Conservation (phyloP, 2,113 vertebrate genomes). For the Rhinopomastus cyanomelas region DNA sequence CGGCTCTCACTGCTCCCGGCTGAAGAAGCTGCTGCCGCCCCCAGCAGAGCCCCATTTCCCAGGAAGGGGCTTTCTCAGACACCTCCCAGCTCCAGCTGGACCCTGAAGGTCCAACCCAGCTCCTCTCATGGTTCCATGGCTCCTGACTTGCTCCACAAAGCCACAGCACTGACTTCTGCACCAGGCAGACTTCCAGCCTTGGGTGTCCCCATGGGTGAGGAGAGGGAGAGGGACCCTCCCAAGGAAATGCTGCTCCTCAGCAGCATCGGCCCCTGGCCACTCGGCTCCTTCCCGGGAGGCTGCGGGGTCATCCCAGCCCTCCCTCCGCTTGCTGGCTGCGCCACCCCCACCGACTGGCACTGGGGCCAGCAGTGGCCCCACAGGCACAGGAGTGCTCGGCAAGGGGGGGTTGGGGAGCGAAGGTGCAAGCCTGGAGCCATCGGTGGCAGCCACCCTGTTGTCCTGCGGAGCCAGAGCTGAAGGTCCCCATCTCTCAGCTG, state of each 20-base stretch:
- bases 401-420: background rate
- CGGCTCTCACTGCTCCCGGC: background rate
- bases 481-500: fast-evolving
- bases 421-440: background rate
- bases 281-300: background rate
- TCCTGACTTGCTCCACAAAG: background rate
- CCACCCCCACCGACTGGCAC: background rate
- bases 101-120: too few relatives aligned
- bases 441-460: background rate
- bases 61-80: background rate
- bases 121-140: too few relatives aligned
- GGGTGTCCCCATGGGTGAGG: background rate
- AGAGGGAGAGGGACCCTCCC: background rate
- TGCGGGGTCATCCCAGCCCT: background rate
- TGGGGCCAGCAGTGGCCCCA: background rate
- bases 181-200: too few relatives aligned
- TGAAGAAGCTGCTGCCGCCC: background rate
- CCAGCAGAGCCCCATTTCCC: background rate
- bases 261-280: fast-evolving
- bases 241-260: background rate
- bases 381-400: background rate
- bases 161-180: background rate
- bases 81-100: background rate
- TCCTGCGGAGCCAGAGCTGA: background rate
- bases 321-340: background rate